Evolutionary conservation across 2,888 invertebrate species (phyloP).

Genomic region (Drosophila ezoana): DNA sequence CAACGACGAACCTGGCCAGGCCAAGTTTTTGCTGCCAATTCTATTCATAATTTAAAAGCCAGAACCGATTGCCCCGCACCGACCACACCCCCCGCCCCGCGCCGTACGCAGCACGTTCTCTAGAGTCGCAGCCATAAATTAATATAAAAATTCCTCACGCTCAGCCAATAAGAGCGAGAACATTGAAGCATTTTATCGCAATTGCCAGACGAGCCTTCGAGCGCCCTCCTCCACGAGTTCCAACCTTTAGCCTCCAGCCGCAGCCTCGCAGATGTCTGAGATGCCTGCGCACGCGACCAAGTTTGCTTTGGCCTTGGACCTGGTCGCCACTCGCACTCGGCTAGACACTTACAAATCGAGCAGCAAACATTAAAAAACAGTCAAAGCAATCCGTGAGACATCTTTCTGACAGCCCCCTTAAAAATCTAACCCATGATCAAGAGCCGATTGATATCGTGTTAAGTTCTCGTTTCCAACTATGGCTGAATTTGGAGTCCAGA

Average conservation of each 20-base stretch:
- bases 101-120: slow-evolving; percentile 14
- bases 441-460: slow-evolving; percentile 27
- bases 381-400: background rate
- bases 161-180: slow-evolving; percentile 79
- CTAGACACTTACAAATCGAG: slow-evolving; percentile 59
- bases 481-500: background rate
- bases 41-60: slow-evolving; percentile 76
- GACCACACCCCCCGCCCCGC: background rate
- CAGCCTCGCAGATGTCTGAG: slow-evolving; percentile 54
- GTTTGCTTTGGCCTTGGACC: slow-evolving; percentile 62
- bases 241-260: background rate
- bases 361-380: slow-evolving; percentile 54
- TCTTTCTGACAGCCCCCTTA: background rate
- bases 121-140: slow-evolving; percentile 73
- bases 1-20: slow-evolving; percentile 29
- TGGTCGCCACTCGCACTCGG: slow-evolving; percentile 13
- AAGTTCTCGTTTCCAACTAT: background rate
- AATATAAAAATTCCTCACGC: slow-evolving; percentile 83
- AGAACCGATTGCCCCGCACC: slow-evolving; percentile 47
- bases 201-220: slow-evolving; percentile 63
- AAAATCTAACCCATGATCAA: background rate
- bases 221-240: background rate
- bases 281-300: slow-evolving; percentile 70
- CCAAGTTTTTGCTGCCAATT: slow-evolving; percentile 52
- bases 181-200: slow-evolving; percentile 77